Conservation (phyloP, 1,140 invertebrate species). For the Plutomurus gul region DNA sequence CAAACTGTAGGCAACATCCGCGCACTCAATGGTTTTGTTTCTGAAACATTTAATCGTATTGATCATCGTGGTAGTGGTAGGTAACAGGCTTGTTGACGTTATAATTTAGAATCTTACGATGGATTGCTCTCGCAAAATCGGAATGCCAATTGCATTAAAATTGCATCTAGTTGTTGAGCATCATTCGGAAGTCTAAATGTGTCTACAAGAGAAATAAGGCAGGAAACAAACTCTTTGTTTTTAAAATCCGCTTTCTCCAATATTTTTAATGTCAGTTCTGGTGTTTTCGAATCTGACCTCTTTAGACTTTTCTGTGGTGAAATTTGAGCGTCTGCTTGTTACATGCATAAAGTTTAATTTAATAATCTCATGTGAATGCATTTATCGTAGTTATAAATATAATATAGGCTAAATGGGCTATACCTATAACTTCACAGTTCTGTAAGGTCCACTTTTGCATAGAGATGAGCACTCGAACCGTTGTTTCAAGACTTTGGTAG, state of each 20-base stretch:
- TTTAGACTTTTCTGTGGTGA: not conserved
- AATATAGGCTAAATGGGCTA: slow-evolving; percentile 77
- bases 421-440: not conserved
- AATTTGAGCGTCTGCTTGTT: slow-evolving; percentile 83
- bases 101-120: too few relatives aligned
- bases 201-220: slow-evolving; percentile 89
- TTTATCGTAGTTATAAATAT: too few relatives aligned
- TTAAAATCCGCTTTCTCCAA: slow-evolving; percentile 90
- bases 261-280: not conserved
- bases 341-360: too few relatives aligned
- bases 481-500: slow-evolving; percentile 91
- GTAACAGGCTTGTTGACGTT: too few relatives aligned
- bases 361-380: too few relatives aligned
- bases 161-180: slow-evolving; percentile 97
- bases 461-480: slow-evolving; percentile 96
- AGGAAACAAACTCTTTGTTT: slow-evolving; percentile 90
- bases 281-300: not conserved
- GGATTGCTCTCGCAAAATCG: slow-evolving; percentile 97
- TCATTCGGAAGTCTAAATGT: slow-evolving; percentile 97
- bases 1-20: not conserved
- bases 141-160: slow-evolving; percentile 99
- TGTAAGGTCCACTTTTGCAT: slow-evolving; percentile 94
- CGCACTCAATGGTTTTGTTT: not conserved
- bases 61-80: too few relatives aligned
- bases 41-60: slow-evolving; percentile 2